Evolutionary conservation across 2,113 vertebrate species (phyloP), one percentile per base, ranked within the genome.

Genomic region (Fregetta grallaria): DNA sequence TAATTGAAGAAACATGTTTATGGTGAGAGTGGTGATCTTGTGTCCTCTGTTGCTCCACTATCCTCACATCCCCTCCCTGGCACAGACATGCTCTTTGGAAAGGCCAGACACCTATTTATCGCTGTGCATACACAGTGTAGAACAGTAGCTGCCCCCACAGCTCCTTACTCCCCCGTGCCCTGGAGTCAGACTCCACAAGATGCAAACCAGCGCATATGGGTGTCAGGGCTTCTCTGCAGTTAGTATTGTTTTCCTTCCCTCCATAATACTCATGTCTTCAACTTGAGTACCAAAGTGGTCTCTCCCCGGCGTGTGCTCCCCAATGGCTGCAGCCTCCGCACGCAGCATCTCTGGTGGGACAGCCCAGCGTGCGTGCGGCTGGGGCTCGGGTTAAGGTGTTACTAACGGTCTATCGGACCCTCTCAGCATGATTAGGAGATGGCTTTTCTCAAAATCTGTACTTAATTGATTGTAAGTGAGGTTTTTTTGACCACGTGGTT

Each of bases 51-150:
- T 22, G 15, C 15, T 22, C 23, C 2, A 0, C 49, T 42, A 29
- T 26, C 45, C 44, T 63, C 14, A 3, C 1, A 1, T 62, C 17
- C 65, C 50, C 34, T 82, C 15, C 22, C 44, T 63, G 74, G 84
- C 45, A 49, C 5, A 25, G 56, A 34, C 7, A 1, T 2, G 19
- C 34, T 38, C 66, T 62, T 49, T 53, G 75, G 61, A 44, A 44
- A 58, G 15, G 47, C 44, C 49, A 10, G 30, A 55, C 30, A 18
- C 19, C 14, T 63, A 1, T 23, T 47, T 36, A 45, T 47, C 0
- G 0, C 61, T 19, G 71, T 21, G 44, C 26, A 5, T 2, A 9
- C 1, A 1, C 5, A 15, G 56, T 2, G 5, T 7, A 20, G 59
- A n/a, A 20, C 50, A 36, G 67, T 1, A 32, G 52, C 52, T 86